Percentiles rank a stretch among this genome's conserved stretches.
Conservation (phyloP, 2,888 invertebrate species). For the Theretra japonica region DNA sequence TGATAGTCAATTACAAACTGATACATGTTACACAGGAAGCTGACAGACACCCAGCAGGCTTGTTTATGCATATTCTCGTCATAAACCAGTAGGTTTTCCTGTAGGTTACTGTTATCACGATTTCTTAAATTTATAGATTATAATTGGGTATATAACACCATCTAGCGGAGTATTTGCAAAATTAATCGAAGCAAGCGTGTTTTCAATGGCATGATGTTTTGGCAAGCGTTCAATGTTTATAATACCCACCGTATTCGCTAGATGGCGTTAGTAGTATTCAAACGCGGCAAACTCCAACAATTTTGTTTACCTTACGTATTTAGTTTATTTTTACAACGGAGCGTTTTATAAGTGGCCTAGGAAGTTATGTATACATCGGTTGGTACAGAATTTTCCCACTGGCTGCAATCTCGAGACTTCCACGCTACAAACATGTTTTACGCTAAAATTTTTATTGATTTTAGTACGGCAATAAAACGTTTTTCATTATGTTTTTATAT, state of each 20-base stretch:
- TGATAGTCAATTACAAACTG: too few relatives aligned
- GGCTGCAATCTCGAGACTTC: conserved; percentile 60
- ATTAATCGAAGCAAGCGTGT: not conserved
- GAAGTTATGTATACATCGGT: conserved; percentile 67
- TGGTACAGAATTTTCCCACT: conserved; percentile 57
- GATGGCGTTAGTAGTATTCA: conserved; percentile 61
- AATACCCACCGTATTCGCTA: conserved; percentile 37
- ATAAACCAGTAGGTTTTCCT: too few relatives aligned
- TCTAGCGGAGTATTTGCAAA: conserved; percentile 10
- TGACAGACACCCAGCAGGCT: too few relatives aligned
- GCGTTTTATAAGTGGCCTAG: conserved; percentile 80
- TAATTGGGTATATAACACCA: not conserved
- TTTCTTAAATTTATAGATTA: not conserved
- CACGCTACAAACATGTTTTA: conserved; percentile 47
- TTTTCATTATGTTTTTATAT: conserved; percentile 50
- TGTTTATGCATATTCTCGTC: too few relatives aligned
- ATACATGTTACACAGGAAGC: too few relatives aligned
- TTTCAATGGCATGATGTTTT: not conserved
- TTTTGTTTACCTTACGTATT: conserved; percentile 69
- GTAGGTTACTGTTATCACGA: not conserved
- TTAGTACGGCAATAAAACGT: conserved; percentile 49
- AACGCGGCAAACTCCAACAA: conserved; percentile 43
- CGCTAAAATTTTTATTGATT: conserved; percentile 52
- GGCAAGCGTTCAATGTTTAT: conserved; percentile 15
- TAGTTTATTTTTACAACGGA: conserved; percentile 77